phyloP scores from a whole-genome alignment of 2,888 invertebrate species.

The Ephialtes manifestator region DNA sequence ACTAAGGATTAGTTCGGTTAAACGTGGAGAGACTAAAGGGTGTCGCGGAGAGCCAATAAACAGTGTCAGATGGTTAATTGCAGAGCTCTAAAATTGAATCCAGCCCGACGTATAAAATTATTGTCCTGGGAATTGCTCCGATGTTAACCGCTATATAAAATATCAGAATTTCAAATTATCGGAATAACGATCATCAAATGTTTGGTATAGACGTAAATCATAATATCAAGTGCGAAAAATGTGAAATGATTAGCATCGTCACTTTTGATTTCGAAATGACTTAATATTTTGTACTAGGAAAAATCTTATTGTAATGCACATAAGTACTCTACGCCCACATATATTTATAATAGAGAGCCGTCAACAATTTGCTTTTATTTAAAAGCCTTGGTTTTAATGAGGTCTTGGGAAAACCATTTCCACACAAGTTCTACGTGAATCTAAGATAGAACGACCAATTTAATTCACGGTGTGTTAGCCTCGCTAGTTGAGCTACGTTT shows the following conservation, averaged over 20 bases:
- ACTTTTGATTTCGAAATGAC: too few relatives aligned
- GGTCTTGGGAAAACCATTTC: background rate
- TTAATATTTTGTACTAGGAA: too few relatives aligned
- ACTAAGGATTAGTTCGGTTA: slow-evolving; percentile 28
- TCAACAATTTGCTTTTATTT: background rate
- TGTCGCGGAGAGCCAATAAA: background rate
- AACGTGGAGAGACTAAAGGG: slow-evolving; percentile 15
- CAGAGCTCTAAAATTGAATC: background rate
- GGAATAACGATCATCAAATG: too few relatives aligned
- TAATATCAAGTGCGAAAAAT: too few relatives aligned
- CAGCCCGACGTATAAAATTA: background rate
- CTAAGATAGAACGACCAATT: slow-evolving; percentile 30
- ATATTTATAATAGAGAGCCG: background rate
- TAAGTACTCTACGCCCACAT: background rate
- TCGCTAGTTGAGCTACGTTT: slow-evolving; percentile 26
- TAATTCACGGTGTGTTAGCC: slow-evolving; percentile 41
- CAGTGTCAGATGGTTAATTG: slow-evolving; percentile 20
- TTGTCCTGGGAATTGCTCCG: too few relatives aligned
- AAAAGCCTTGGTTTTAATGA: slow-evolving; percentile 16
- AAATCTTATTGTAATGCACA: too few relatives aligned
- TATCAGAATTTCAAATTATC: too few relatives aligned
- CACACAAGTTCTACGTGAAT: slow-evolving; percentile 3
- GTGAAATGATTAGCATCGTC: too few relatives aligned
- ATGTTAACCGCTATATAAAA: too few relatives aligned
- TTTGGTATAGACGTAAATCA: too few relatives aligned